These are phyloP conservation scores for Eudyptes chrysolophus DNA, from an alignment of 2,113 vertebrate species.

Conservation along the genomic window DNA sequence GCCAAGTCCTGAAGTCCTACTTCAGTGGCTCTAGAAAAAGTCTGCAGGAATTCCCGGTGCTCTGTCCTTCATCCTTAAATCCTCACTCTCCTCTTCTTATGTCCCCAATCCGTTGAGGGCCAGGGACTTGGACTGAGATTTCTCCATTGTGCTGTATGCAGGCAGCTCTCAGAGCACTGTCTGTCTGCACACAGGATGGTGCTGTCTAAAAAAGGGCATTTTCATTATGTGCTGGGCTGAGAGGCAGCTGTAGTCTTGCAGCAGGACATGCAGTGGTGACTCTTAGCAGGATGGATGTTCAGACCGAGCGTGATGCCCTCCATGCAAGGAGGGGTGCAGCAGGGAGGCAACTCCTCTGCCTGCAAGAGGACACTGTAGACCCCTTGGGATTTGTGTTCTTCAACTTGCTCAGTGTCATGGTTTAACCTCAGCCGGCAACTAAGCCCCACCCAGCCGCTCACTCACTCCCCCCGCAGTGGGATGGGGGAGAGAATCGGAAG, in stretches of 20 bases:
- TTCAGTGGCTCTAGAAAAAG: neutral
- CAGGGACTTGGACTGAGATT: neutral
- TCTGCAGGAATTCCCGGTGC: neutral
- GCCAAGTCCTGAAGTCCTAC: neutral
- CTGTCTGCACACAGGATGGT: neutral
- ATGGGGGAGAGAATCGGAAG: too few relatives aligned
- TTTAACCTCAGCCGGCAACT: too few relatives aligned
- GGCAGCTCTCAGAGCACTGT: neutral
- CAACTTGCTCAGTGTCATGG: neutral
- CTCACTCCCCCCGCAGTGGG: too few relatives aligned
- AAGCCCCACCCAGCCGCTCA: too few relatives aligned
- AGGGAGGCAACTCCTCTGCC: neutral
- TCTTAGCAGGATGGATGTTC: neutral
- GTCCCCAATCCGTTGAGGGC: rapidly evolving
- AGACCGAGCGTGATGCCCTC: neutral
- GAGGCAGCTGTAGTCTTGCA: neutral
- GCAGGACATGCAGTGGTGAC: neutral
- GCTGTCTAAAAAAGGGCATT: neutral
- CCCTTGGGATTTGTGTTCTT: neutral
- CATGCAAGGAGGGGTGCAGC: neutral
- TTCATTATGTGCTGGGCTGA: neutral
- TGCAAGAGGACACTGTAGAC: neutral
- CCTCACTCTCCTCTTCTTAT: neutral
- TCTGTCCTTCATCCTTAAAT: neutral
- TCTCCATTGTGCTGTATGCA: neutral